These are phyloP conservation scores for Poecilia velifera DNA, from an alignment of 2,797 vertebrate species.

Conservation along the genomic window DNA sequence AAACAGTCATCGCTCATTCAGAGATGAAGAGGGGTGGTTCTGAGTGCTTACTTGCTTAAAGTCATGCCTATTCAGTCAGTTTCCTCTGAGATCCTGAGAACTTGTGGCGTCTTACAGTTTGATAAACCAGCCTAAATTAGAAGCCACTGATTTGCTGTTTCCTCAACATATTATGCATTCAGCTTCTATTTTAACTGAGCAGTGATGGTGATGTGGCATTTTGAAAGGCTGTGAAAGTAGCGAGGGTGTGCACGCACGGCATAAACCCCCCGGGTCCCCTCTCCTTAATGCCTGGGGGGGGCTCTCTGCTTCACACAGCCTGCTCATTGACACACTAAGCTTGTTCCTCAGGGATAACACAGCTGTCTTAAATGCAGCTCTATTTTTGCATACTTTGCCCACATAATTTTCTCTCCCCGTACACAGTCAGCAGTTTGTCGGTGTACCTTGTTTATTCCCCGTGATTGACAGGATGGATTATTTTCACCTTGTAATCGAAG, in stretches of 20 bases:
- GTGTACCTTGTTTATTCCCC: conserved; percentile 56
- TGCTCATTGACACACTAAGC: conserved; percentile 59
- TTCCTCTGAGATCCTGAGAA: conserved; percentile 19
- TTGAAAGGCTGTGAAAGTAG: conserved; percentile 62
- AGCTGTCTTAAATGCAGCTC: conserved; percentile 62
- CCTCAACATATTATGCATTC: conserved; percentile 35
- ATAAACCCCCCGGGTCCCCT: conserved; percentile 63
- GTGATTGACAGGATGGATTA: conserved; percentile 75
- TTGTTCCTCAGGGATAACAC: conserved; percentile 62
- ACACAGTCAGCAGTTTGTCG: conserved; percentile 70
- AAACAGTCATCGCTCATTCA: background rate
- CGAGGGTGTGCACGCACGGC: conserved; percentile 46
- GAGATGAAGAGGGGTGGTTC: background rate
- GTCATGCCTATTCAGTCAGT: conserved; percentile 12
- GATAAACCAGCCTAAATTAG: conserved; percentile 33
- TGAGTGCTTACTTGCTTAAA: background rate
- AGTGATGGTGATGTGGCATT: conserved; percentile 58
- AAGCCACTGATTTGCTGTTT: conserved; percentile 29
- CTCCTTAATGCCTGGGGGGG: conserved; percentile 57
- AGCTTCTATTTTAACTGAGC: conserved; percentile 47
- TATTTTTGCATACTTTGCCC: conserved; percentile 63
- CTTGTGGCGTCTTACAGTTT: conserved; percentile 14
- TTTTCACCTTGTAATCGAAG: conserved; percentile 42
- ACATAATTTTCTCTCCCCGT: conserved; percentile 50
- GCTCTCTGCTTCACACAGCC: conserved; percentile 62